A percentile compares a stretch with the other conserved stretches of the same genome.
Evolutionary conservation across 2,888 invertebrate genomes (phyloP).

Genomic region (Syrista parreyssii): DNA sequence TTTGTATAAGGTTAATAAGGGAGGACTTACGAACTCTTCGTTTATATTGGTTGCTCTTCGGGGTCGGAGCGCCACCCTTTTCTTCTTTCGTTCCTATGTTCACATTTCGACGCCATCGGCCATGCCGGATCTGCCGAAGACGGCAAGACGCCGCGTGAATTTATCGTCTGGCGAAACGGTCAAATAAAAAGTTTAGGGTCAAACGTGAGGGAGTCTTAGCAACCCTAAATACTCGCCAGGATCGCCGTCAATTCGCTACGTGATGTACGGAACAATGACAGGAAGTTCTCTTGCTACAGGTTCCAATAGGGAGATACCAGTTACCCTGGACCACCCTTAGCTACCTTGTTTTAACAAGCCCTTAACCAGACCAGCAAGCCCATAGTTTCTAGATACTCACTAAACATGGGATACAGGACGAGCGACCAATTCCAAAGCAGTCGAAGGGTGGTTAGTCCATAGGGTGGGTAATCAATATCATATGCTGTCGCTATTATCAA

Average conservation of each 20-base stretch:
- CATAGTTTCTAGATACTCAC: neutral
- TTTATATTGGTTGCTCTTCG: constrained; percentile 8
- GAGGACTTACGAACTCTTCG: constrained; percentile 7
- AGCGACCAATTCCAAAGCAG: neutral
- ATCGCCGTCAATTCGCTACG: constrained; percentile 18
- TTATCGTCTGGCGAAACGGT: constrained; percentile 14
- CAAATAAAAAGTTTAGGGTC: constrained; percentile 19
- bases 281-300: neutral
- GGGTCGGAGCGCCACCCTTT: neutral
- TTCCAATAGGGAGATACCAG: neutral
- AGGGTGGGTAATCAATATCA: neutral
- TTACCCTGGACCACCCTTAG: neutral
- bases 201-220: constrained; percentile 20
- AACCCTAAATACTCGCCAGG: constrained; percentile 16
- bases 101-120: neutral
- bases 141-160: constrained; percentile 16
- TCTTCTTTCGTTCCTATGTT: neutral
- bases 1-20: constrained; percentile 52
- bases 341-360: neutral
- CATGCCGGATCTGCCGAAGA: constrained; percentile 8
- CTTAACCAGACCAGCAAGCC: neutral
- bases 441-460: neutral
- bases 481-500: neutral
- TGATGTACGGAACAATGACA: constrained; percentile 3
- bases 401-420: neutral